Conservation (phyloP, 2,113 vertebrate genomes). For the Dasyprocta punctata region DNA sequence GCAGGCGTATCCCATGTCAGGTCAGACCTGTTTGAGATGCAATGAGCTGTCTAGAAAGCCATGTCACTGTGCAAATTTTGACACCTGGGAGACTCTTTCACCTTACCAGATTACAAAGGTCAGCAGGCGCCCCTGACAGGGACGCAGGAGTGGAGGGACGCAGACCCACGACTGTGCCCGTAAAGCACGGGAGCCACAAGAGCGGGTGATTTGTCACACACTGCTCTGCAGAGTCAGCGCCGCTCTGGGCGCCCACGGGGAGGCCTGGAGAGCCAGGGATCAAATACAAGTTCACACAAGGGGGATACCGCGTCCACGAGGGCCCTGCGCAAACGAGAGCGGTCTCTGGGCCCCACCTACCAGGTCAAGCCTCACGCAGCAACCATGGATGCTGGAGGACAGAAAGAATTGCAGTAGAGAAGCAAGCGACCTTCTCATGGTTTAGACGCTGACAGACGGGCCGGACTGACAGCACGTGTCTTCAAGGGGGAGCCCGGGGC, state of each 20-base stretch:
- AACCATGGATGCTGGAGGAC: background rate
- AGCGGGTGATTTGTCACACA: slow-evolving; percentile 23
- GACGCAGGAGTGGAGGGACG: background rate
- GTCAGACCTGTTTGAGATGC: background rate
- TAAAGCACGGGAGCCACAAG: background rate
- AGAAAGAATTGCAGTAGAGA: background rate
- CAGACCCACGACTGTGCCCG: slow-evolving; percentile 4
- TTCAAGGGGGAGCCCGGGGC: background rate
- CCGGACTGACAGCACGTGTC: background rate
- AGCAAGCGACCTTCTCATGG: background rate
- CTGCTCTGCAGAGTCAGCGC: slow-evolving; percentile 25
- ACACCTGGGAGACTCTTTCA: slow-evolving; percentile 30
- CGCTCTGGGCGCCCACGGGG: background rate
- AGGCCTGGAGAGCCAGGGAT: background rate
- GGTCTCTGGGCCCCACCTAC: background rate
- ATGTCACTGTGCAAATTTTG: background rate
- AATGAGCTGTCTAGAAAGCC: background rate
- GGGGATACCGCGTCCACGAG: background rate
- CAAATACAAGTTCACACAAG: slow-evolving; percentile 30
- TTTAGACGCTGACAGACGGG: background rate
- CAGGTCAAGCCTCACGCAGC: background rate
- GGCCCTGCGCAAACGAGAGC: slow-evolving; percentile 26
- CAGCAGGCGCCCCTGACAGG: slow-evolving; percentile 27
- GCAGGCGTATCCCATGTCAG: background rate
- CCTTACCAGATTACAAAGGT: background rate